Evolutionary conservation across 2,888 invertebrate species (phyloP).

Genomic region (Amitus sp.): DNA sequence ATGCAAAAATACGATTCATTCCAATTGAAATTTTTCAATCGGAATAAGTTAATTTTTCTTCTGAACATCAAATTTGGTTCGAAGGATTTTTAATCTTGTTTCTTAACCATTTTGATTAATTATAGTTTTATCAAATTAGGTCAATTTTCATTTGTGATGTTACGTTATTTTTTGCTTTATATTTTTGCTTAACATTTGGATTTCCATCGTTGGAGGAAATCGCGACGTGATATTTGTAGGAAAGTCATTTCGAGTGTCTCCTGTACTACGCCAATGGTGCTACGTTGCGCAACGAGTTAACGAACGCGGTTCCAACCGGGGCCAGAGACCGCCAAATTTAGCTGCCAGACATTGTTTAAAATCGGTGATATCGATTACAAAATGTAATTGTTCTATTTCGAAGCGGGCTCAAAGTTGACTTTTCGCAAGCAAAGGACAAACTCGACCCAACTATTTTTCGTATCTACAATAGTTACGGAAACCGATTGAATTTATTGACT

Average conservation of each 20-base stretch:
- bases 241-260: constrained; percentile 19
- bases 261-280: constrained; percentile 41
- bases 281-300: constrained; percentile 57
- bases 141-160: too few relatives aligned
- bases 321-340: constrained; percentile 58
- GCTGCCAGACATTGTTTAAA: constrained; percentile 56
- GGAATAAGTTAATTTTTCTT: too few relatives aligned
- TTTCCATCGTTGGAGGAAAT: constrained; percentile 2
- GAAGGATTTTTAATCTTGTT: too few relatives aligned
- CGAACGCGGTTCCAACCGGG: constrained; percentile 47
- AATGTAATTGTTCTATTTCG: constrained; percentile 42
- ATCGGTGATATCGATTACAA: constrained; percentile 60
- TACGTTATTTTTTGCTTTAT: too few relatives aligned
- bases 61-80: too few relatives aligned
- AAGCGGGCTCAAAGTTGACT: not conserved
- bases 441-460: too few relatives aligned
- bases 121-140: too few relatives aligned
- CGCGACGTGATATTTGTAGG: constrained; percentile 15
- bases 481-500: not conserved
- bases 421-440: not conserved
- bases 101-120: too few relatives aligned
- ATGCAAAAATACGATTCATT: too few relatives aligned
- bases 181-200: too few relatives aligned
- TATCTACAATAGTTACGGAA: not conserved
- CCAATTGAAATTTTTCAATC: too few relatives aligned